Percentiles rank a stretch among this genome's conserved stretches.
phyloP scores from a whole-genome alignment of 2,888 invertebrate genomes.

The Cremastinae sp. region DNA sequence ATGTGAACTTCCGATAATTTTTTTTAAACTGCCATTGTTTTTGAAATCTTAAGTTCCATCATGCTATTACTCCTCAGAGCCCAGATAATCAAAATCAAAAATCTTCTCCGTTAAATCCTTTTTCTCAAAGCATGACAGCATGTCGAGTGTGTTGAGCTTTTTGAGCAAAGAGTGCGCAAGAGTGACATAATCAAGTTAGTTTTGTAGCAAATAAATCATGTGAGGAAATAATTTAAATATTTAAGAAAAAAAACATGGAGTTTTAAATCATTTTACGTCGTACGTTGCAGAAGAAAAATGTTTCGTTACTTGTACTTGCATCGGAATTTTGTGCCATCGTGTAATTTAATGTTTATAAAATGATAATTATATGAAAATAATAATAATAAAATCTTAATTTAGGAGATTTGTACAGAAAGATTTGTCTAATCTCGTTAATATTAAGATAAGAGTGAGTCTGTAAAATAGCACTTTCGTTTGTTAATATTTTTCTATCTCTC shows the following conservation, averaged over 20 bases:
- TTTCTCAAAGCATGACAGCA: constrained; percentile 53
- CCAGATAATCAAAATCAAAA: constrained; percentile 1
- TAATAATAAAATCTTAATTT: constrained; percentile 31
- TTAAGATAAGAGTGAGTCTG: constrained; percentile 37
- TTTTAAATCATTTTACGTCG: constrained; percentile 22
- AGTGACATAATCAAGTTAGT: constrained; percentile 35
- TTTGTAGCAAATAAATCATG: not conserved
- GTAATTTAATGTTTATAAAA: constrained; percentile 26
- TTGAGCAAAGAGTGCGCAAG: constrained; percentile 40
- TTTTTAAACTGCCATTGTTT: not conserved
- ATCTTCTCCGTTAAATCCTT: constrained; percentile 1
- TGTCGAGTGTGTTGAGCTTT: constrained; percentile 47
- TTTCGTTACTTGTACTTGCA: constrained; percentile 19
- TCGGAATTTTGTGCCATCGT: constrained; percentile 49
- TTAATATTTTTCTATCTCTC: constrained; percentile 1
- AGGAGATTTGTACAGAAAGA: constrained; percentile 28
- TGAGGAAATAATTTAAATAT: constrained; percentile 2
- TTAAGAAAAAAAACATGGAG: not conserved
- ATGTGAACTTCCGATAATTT: not conserved
- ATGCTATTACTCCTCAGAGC: constrained; percentile 17
- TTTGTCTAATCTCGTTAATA: constrained; percentile 34
- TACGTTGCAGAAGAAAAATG: constrained; percentile 20
- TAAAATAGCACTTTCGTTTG: constrained; percentile 26
- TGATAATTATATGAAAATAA: constrained; percentile 17
- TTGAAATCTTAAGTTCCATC: constrained; percentile 6